Conservation (phyloP, 2,113 vertebrate species). For the Tachysurus fulvidraco region DNA sequence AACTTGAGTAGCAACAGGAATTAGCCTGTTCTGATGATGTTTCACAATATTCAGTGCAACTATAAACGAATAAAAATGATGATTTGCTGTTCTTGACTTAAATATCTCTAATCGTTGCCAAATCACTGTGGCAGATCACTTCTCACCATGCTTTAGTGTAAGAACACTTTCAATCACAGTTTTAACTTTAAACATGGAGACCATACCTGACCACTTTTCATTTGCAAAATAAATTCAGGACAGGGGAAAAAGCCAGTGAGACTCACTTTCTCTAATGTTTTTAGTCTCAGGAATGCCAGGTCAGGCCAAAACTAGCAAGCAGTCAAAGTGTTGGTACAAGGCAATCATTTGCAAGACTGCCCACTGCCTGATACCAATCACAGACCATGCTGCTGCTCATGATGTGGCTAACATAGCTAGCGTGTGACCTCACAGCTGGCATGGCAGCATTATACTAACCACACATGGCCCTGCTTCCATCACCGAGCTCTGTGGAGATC, state of each 20-base stretch:
- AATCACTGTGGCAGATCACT: not conserved
- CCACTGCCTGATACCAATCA: not conserved
- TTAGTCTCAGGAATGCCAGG: not conserved
- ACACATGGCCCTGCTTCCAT: conserved; percentile 2
- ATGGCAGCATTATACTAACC: conserved; percentile 16
- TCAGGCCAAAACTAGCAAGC: not conserved
- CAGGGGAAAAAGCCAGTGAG: conserved; percentile 19
- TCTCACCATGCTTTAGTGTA: not conserved
- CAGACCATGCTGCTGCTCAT: not conserved
- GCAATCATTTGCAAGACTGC: not conserved
- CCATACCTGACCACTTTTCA: not conserved
- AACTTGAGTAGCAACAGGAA: not conserved
- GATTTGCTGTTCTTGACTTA: not conserved
- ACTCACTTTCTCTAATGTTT: not conserved
- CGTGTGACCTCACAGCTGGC: conserved; percentile 43
- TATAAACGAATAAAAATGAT: not conserved
- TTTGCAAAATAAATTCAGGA: not conserved
- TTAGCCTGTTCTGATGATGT: not conserved
- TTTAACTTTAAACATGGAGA: not conserved
- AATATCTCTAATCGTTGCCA: not conserved
- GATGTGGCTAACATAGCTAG: conserved; percentile 30
- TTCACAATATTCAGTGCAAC: not conserved
- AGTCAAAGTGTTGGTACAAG: not conserved
- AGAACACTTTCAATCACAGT: not conserved
- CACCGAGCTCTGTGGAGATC: conserved; percentile 48